Evolutionary conservation across 2,797 vertebrate genomes (phyloP).

Genomic region (Potorous gilbertii): DNA sequence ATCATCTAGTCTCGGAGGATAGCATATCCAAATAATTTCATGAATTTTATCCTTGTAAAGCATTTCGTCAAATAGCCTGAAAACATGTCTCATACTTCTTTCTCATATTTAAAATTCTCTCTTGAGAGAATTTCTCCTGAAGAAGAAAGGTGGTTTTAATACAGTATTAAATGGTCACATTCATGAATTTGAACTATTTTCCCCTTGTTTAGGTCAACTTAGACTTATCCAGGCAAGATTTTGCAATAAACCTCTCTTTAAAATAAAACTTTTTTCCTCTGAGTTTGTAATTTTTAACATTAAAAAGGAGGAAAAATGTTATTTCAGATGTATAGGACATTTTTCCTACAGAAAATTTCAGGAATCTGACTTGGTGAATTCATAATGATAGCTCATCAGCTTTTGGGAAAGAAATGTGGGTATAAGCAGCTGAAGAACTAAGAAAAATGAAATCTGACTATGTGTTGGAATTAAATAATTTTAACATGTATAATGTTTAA

Average conservation of each 20-base stretch:
- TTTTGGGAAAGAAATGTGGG: slow-evolving; percentile 71
- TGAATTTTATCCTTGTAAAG: slow-evolving; percentile 63
- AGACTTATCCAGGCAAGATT: not conserved
- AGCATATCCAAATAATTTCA: slow-evolving; percentile 57
- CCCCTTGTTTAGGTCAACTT: slow-evolving; percentile 50
- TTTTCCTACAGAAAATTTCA: slow-evolving; percentile 34
- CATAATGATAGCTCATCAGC: slow-evolving; percentile 76
- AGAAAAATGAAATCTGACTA: slow-evolving; percentile 80
- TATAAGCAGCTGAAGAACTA: slow-evolving; percentile 66
- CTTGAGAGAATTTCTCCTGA: slow-evolving; percentile 50
- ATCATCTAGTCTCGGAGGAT: slow-evolving; percentile 54
- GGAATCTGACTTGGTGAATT: slow-evolving; percentile 70
- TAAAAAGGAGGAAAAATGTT: slow-evolving; percentile 57
- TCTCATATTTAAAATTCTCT: slow-evolving; percentile 63
- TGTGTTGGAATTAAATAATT: slow-evolving; percentile 75
- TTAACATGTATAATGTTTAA: slow-evolving; percentile 78
- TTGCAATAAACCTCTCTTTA: slow-evolving; percentile 35
- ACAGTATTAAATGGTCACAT: slow-evolving; percentile 66
- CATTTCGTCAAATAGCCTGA: slow-evolving; percentile 68
- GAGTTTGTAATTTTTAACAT: slow-evolving; percentile 45
- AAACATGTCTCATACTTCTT: slow-evolving; percentile 61
- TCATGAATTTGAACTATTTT: slow-evolving; percentile 54
- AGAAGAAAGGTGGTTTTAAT: slow-evolving; percentile 60
- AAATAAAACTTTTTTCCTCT: slow-evolving; percentile 53
- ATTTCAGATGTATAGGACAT: slow-evolving; percentile 39